phyloP scores from a whole-genome alignment of 1,140 invertebrate species.

The Lepidotrigona ventralis region DNA sequence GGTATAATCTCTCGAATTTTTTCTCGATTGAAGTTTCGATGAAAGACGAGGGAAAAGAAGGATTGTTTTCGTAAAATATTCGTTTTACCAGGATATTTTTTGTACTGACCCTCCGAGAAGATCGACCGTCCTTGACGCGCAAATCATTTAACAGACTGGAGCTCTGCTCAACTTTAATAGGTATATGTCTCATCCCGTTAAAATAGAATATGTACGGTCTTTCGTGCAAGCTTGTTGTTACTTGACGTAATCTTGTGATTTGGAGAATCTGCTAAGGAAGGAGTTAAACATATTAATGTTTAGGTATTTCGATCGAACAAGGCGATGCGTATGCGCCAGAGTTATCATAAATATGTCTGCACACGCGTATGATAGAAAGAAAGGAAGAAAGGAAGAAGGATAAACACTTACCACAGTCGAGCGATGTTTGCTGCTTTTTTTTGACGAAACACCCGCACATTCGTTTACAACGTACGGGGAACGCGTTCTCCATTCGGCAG shows the following conservation, averaged over 20 bases:
- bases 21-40: background rate
- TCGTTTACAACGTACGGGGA: constrained; percentile 60
- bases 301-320: background rate
- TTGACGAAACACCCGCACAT: constrained; percentile 54
- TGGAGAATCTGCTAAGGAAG: background rate
- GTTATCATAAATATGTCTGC: background rate
- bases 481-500: constrained; percentile 67
- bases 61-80: too few relatives aligned
- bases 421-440: constrained; percentile 55
- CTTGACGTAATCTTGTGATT: background rate
- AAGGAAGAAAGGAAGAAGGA: background rate
- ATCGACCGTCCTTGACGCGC: too few relatives aligned
- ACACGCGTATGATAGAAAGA: too few relatives aligned
- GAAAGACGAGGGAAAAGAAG: too few relatives aligned
- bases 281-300: background rate
- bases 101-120: too few relatives aligned
- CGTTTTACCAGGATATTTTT: too few relatives aligned
- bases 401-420: constrained; percentile 66
- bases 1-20: too few relatives aligned
- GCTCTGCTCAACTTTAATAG: background rate
- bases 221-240: too few relatives aligned
- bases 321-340: background rate
- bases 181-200: background rate
- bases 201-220: too few relatives aligned
- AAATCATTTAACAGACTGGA: too few relatives aligned